Conservation (phyloP, 1,140 invertebrate genomes). For the Wasmannia auropunctata region DNA sequence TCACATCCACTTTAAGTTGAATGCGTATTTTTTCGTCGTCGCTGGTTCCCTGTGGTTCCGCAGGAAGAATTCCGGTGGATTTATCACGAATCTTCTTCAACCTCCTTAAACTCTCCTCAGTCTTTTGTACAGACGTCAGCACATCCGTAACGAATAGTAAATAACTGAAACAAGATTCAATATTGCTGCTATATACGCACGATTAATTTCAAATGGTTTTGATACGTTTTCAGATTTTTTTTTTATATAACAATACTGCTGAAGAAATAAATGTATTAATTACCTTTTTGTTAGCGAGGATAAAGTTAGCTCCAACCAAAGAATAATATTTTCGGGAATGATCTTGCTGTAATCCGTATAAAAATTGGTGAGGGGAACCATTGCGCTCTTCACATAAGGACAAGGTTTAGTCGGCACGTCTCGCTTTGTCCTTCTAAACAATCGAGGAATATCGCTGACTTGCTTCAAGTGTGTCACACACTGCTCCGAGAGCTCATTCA, state of each 20-base stretch:
- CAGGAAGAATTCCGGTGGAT: conserved; percentile 83
- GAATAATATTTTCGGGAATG: conserved; percentile 85
- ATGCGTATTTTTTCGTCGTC: conserved; percentile 98
- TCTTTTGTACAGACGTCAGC: conserved; percentile 96
- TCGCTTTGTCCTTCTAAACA: conserved; percentile 97
- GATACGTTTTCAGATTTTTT: background rate
- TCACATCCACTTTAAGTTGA: conserved; percentile 95
- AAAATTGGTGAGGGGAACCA: conserved; percentile 88
- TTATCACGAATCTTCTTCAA: conserved; percentile 94
- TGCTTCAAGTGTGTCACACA: conserved; percentile 88
- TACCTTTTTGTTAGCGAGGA: conserved; percentile 89
- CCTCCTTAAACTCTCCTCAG: conserved; percentile 95
- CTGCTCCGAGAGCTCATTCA: conserved; percentile 86
- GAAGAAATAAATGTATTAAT: background rate
- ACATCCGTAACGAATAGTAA: conserved; percentile 93
- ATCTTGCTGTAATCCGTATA: conserved; percentile 85
- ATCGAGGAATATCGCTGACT: conserved; percentile 95
- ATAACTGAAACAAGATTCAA: conserved; percentile 88
- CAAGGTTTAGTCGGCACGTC: conserved; percentile 93
- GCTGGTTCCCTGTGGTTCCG: conserved; percentile 86
- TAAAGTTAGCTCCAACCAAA: conserved; percentile 87
- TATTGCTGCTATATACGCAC: conserved; percentile 65
- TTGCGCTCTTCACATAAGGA: conserved; percentile 90
- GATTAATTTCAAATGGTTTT: conserved; percentile 48
- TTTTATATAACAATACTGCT: background rate